Base-by-base conservation (phyloP, 2,113 vertebrate species). In the Equus przewalskii region DNA sequence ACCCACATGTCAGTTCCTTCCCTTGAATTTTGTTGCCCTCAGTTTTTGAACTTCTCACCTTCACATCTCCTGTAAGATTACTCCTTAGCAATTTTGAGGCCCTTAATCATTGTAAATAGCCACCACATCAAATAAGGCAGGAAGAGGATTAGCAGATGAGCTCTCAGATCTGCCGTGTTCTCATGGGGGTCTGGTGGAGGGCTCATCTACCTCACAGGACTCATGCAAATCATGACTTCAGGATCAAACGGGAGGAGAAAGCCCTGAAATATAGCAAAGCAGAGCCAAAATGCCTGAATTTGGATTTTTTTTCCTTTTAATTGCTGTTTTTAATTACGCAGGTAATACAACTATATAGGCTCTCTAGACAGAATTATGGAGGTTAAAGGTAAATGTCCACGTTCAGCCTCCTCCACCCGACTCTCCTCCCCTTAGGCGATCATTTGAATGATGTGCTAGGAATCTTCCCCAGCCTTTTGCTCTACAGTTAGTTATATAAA, bases 121-220 rank as follows among this genome's bases (percentile, higher is more conserved):
- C 26, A 72, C 24, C n/a, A 54, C 70, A 92, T 95, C 82, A 87
- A 67, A 81, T 83, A 82, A 93, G 26, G 36, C 84, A 89, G 46
- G 75, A 91, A 93, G 49, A 49, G n/a, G 73, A 69, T 82, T 60
- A 51, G 58, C 22, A 65, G 65, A 79, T 41, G n/a, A 30, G 26
- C 13, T 56, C 24, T 62, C 46, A 46, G 65, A 19, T 87, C 58
- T 54, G 54, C 26, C 69, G 26, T 30, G 13, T 93, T 58, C 33
- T 79, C 75, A 6, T n/a, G 19, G 46, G 73, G 24, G 5, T 44
- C 62, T 21, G 1, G 58, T 5, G 6, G 33, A 15, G 64, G 46
- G 18, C 28, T 56, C 28, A 46, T 51, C 4, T 41, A 36, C 26
- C 11, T 85, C 75, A 58, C 51, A 72, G 30, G 51, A 44, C 49